Base-by-base conservation (phyloP, 2,888 invertebrate genomes). In the Macaria notata region DNA sequence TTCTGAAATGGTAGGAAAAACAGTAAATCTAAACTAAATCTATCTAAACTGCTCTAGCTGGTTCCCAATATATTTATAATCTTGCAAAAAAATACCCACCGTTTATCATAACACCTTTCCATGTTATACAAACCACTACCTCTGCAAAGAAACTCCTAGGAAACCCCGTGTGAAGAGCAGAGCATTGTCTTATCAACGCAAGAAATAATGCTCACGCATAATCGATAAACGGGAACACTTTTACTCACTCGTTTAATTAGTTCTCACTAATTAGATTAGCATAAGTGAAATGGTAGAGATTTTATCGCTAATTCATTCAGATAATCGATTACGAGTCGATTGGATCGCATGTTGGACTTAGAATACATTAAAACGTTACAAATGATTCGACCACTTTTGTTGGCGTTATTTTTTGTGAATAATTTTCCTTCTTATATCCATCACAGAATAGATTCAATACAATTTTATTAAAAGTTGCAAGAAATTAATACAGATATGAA, bases 171-270 rank as follows among this genome's bases (percentile, higher is more conserved):
- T 8, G 31, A 31, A 31, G 4, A 9, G 7, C 44, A 41, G 55
- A 49, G 48, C 58, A 76, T 73, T 76, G 75, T 76, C 46, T 60
- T 61, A 70, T 52, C 56, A 51, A 56, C 54, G 60, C 50, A 75
- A 76, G 70, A 72, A 74, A 8, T 8, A 8, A 65, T 61, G 66
- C 58, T 58, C 49, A 49, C 59, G 59, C 54, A 61, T 61, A 66
- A 49, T 52, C 58, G 52, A 63, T 65, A 39, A 62, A 48, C 56
- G 50, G 62, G 61, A 65, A 71, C 55, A 73, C 68, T 72, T 74
- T 72, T 66, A 66, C 66, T 58, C 58, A 62, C 63, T 58, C 68
- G 61, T 39, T 33, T 49, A 48, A 63, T 62, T 55, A 31, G 56
- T 61, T 64, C 59, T 59, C 64, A 42, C 52, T 47, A 44, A 55